Base-by-base conservation (phyloP, 2,888 invertebrate genomes). In the Hirtodrosophila histrioides region DNA sequence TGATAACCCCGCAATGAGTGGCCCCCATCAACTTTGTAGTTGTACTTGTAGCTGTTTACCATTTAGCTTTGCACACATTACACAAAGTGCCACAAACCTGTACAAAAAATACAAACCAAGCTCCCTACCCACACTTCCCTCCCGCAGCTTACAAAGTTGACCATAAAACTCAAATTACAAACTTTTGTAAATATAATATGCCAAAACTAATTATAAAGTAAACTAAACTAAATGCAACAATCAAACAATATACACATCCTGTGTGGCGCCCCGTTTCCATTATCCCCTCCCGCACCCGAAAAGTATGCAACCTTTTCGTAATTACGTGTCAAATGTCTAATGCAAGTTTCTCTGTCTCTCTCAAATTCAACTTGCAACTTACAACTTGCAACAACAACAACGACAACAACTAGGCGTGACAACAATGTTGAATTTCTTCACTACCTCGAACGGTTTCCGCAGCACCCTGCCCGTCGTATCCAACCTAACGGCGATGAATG, bases 341-440 rank as follows among this genome's bases (percentile, higher is more conserved):
- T 72, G 53, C 41, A 67, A 74, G 27, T 61, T 60, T 76, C 58
- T 66, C n/a, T 55, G 7, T 63, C 39, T 49, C 45, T 53, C 33
- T 56, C 27, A 33, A 54, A 37, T 55, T 33, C 49, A 40, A 50
- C 17, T 27, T 51, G 44, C 37, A 7, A 31, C 31, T 27, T 10
- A 2, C 11, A 41, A 69, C 61, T 1, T 1, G 2, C 17, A 17
- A 17, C 39, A 35, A 17, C 35, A 36, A 8, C 23, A 27, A 58
- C 65, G 53, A 31, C 33, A 27, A 37, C 63, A 40, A 40, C 27
- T 4, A 97, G 97, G 97, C 93, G 97, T 98, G 90, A 98, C 98
- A 88, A 98, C 98, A 92, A 98, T 98, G 97, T 95, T 98, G 95
- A 98, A 97, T 94, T 98, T 98, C 94, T 98, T 98, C 95, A 98